phyloP scores from a whole-genome alignment of 2,888 invertebrate species.

The Gymnocheta viridis region DNA sequence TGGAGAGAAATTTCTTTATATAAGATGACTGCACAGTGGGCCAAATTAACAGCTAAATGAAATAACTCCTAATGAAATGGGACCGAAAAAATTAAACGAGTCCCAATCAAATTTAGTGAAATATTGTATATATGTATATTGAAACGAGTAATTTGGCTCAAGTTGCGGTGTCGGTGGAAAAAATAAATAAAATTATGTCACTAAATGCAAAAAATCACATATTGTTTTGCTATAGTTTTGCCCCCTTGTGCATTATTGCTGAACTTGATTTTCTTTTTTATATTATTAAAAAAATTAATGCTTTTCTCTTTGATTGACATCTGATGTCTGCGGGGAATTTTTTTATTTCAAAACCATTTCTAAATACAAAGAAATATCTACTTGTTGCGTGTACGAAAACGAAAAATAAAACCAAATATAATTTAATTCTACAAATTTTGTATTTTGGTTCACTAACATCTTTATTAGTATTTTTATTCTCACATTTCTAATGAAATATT shows the following conservation, averaged over 20 bases:
- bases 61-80: too few relatives aligned
- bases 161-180: too few relatives aligned
- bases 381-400: not conserved
- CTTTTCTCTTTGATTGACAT: constrained; percentile 18
- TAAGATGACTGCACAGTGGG: too few relatives aligned
- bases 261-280: not conserved
- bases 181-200: too few relatives aligned
- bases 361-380: not conserved
- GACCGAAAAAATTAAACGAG: too few relatives aligned
- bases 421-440: not conserved
- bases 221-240: too few relatives aligned
- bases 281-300: not conserved
- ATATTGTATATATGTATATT: too few relatives aligned
- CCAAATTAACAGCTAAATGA: too few relatives aligned
- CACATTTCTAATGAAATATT: not conserved
- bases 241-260: not conserved
- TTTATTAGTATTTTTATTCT: not conserved
- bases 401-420: not conserved
- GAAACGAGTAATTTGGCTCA: too few relatives aligned
- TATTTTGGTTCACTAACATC: not conserved
- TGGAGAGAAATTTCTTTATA: too few relatives aligned
- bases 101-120: too few relatives aligned
- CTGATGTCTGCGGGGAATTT: not conserved
- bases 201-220: too few relatives aligned
- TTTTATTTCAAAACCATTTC: not conserved